Percentiles rank a stretch among this genome's conserved stretches.
These are phyloP conservation scores for Hermetia illucens DNA, from an alignment of 1,140 invertebrate species.

Conservation along the genomic window DNA sequence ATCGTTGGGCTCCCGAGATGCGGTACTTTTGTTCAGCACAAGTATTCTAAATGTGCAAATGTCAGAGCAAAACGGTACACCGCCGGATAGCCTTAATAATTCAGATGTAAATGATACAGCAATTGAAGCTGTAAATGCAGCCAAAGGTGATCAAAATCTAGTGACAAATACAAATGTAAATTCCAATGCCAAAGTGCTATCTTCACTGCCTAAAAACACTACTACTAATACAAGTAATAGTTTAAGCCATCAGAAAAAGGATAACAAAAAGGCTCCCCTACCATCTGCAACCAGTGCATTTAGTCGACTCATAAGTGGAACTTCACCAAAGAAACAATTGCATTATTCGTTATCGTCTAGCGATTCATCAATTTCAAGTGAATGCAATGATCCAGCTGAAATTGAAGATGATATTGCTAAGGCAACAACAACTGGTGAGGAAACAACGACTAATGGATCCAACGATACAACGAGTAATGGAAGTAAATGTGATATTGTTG, in stretches of 20 bases:
- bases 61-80: neutral
- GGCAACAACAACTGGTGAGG: neutral
- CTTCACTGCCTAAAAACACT: constrained; percentile 1
- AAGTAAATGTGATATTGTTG: neutral
- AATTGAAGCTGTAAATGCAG: neutral
- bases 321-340: constrained; percentile 7
- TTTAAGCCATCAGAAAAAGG: neutral
- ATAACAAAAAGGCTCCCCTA: too few species aligned
- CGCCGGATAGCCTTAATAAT: too few species aligned
- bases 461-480: neutral
- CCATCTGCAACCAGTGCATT: too few species aligned
- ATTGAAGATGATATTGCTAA: constrained; percentile 11
- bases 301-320: neutral
- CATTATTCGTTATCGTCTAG: constrained; percentile 20
- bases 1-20: constrained; percentile 22
- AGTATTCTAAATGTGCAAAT: constrained; percentile 14
- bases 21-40: constrained; percentile 24
- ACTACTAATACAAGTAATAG: constrained; percentile 1
- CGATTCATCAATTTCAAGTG: constrained; percentile 22
- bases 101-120: too few species aligned
- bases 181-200: neutral
- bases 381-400: constrained; percentile 16
- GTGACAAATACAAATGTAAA: too few species aligned
- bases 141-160: neutral
- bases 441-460: neutral